Evolutionary conservation across 2,888 invertebrate species (phyloP).

Genomic region (Malachius bipustulatus): DNA sequence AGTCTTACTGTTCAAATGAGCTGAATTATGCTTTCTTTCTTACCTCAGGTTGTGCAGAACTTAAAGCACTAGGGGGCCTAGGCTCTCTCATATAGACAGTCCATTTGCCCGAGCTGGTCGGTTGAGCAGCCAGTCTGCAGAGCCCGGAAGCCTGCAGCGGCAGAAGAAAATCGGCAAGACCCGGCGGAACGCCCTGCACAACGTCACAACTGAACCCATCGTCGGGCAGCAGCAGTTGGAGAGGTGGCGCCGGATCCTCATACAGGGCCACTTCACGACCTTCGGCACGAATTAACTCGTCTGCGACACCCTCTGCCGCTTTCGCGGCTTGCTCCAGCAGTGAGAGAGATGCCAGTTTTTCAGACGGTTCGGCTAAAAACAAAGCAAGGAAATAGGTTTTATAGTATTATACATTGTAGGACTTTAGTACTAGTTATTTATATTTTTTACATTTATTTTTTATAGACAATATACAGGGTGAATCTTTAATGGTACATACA

Average conservation of each 20-base stretch:
- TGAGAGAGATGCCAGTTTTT: constrained; percentile 42
- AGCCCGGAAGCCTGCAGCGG: constrained; percentile 75
- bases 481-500: too few relatives aligned
- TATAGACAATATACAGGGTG: too few relatives aligned
- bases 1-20: background rate
- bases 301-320: constrained; percentile 81
- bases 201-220: constrained; percentile 96
- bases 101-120: constrained; percentile 86
- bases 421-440: too few relatives aligned
- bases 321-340: constrained; percentile 57
- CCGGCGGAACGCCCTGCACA: constrained; percentile 79
- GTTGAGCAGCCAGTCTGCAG: constrained; percentile 82
- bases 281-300: constrained; percentile 81
- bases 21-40: constrained; percentile 11
- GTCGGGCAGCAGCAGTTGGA: constrained; percentile 84
- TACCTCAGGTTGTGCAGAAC: constrained; percentile 36
- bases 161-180: constrained; percentile 75
- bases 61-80: constrained; percentile 34
- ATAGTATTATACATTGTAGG: too few relatives aligned
- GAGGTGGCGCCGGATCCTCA: constrained; percentile 81
- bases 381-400: too few relatives aligned
- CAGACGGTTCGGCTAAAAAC: constrained; percentile 35
- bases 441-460: too few relatives aligned
- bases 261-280: constrained; percentile 80
- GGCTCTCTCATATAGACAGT: constrained; percentile 75